Base-by-base conservation (phyloP, 2,888 invertebrate genomes). In the Lithophane leautieri region DNA sequence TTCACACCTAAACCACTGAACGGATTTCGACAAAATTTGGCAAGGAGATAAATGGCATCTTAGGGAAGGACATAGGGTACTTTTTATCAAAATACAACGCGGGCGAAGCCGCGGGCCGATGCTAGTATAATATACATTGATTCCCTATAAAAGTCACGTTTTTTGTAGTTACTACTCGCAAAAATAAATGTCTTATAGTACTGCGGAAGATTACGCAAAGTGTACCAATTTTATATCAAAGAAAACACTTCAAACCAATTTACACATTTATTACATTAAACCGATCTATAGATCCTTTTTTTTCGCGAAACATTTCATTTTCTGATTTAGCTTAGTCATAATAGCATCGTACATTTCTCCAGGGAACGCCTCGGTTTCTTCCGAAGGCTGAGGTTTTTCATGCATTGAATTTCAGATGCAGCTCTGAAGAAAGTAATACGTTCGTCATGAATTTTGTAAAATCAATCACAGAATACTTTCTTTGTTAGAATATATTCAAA, bases 321-420 rank as follows among this genome's bases (percentile, higher is more conserved):
- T 74, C 73, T 65, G 78, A 82, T 78, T 78, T 79, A 67, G 81
- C 83, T 85, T 61, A 52, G 76, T 79, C 76, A 70, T 82, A 83
- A 78, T 83, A 83, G 78, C 76, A 76, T 70, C 22, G 65, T 58
- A 78, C 28, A 78, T 78, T 84, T 87, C 85, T 76, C 83, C 11
- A 22, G 83, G 70, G 86, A 70, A 54, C 34, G 28, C 44, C 70
- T 68, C 72, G 75, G 75, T 72, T 86, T 76, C 63, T 78, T 65
- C 75, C 66, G 44, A 76, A 74, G 54, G 68, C 80, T 70, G 62
- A 79, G 78, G 77, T 83, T 82, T 77, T 74, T 78, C 86, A 84
- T 85, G 84, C 79, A 76, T 75, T 78, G 86, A 86, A 85, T 85
- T 79, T 83, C 71, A 81, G 70, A 86, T 84, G 71, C 69, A 70